Conservation (phyloP, 2,113 vertebrate genomes). For the Benitochromis conjunctus region DNA sequence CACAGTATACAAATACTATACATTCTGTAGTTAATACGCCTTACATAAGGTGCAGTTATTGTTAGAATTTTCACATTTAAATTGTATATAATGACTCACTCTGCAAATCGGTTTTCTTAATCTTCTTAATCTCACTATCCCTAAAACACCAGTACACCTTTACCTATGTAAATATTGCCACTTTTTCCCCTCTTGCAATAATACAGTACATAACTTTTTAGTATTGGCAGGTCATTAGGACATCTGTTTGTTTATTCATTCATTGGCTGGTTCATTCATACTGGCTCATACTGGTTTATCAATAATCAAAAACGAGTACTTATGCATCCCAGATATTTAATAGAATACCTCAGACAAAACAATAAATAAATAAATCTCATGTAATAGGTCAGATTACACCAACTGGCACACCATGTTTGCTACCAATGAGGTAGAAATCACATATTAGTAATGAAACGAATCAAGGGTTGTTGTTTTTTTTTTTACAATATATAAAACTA, state of each 20-base stretch:
- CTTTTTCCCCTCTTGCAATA: neutral
- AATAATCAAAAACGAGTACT: neutral
- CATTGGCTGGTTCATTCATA: neutral
- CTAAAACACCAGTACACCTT: neutral
- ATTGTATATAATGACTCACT: neutral
- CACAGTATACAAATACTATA: neutral
- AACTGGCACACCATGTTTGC: neutral
- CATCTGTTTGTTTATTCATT: neutral
- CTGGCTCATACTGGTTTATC: fast-evolving
- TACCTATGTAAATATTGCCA: fast-evolving
- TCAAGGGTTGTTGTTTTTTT: no score
- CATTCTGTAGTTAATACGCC: neutral
- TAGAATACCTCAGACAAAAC: neutral
- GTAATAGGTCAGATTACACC: neutral
- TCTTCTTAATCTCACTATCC: neutral
- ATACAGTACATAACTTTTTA: no score
- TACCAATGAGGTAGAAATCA: neutral
- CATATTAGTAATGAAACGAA: neutral
- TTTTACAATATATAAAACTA: no score
- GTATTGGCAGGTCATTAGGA: neutral
- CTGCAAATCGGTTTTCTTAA: neutral
- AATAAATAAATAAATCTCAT: neutral
- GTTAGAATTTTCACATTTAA: neutral
- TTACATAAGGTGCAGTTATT: neutral
- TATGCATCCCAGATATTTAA: neutral